phyloP scores from a whole-genome alignment of 2,797 vertebrate species.

The Catostomus latipinnis region DNA sequence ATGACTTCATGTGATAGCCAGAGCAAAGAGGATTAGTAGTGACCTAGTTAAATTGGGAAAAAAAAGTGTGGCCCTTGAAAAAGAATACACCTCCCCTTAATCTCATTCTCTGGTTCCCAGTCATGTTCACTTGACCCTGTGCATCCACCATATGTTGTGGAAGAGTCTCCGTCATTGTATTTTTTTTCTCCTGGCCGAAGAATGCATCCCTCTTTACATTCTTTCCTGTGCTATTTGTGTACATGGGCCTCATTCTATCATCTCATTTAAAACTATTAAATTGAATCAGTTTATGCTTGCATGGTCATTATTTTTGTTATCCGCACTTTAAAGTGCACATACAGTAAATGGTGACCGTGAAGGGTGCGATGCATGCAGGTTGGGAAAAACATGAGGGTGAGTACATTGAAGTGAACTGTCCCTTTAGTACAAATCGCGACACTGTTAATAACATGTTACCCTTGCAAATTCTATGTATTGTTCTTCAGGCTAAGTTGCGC shows the following conservation, averaged over 20 bases:
- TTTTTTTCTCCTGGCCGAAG: not conserved
- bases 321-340: too few relatives aligned
- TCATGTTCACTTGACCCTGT: slow-evolving; percentile 59
- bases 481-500: not conserved
- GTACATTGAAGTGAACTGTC: too few relatives aligned
- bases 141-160: slow-evolving; percentile 75
- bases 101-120: slow-evolving; percentile 75
- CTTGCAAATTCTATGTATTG: not conserved
- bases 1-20: slow-evolving; percentile 75
- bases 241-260: not conserved
- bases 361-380: too few relatives aligned
- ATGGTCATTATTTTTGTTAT: too few relatives aligned
- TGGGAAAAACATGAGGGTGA: too few relatives aligned
- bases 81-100: slow-evolving; percentile 68
- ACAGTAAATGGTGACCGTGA: too few relatives aligned
- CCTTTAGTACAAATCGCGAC: not conserved
- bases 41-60: slow-evolving; percentile 83
- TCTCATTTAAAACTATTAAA: not conserved
- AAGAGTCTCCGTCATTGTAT: not conserved
- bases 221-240: not conserved
- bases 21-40: slow-evolving; percentile 79
- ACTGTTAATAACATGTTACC: not conserved
- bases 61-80: slow-evolving; percentile 72
- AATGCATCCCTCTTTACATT: not conserved
- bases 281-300: not conserved